Conservation (phyloP, 2,113 vertebrate species). For the Dasyornis broadbenti region DNA sequence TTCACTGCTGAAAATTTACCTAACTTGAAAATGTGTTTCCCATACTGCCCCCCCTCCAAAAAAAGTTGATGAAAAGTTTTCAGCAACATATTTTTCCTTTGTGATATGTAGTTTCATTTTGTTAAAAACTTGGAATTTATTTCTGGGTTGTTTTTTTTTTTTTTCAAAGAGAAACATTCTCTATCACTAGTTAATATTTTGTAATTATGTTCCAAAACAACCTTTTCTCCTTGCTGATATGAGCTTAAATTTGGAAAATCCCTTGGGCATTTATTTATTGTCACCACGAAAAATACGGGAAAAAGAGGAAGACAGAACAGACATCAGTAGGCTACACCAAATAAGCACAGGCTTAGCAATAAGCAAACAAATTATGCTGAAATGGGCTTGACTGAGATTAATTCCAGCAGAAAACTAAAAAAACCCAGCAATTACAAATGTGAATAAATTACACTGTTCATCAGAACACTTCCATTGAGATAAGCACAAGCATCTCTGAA, state of each 20-base stretch:
- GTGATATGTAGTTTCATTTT: neutral
- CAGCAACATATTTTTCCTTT: neutral
- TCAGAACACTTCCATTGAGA: neutral
- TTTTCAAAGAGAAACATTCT: neutral
- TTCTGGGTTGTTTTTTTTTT: neutral
- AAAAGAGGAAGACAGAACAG: neutral
- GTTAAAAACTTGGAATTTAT: neutral
- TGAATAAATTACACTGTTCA: neutral
- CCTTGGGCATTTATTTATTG: neutral
- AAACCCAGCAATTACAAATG: neutral
- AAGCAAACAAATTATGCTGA: neutral
- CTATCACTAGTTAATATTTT: neutral
- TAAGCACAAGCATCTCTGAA: neutral
- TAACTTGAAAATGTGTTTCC: neutral
- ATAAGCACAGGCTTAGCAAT: no score
- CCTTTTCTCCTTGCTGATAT: neutral
- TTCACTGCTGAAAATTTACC: neutral
- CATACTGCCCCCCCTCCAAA: rapidly evolving
- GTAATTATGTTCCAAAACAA: neutral
- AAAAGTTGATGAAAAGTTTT: neutral
- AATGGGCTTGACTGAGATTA: neutral
- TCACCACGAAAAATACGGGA: neutral
- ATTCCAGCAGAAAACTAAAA: neutral
- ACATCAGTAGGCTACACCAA: neutral
- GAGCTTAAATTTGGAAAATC: neutral